These are phyloP conservation scores for Atrichornis clamosus DNA, from an alignment of 2,113 vertebrate species.

Conservation along the genomic window DNA sequence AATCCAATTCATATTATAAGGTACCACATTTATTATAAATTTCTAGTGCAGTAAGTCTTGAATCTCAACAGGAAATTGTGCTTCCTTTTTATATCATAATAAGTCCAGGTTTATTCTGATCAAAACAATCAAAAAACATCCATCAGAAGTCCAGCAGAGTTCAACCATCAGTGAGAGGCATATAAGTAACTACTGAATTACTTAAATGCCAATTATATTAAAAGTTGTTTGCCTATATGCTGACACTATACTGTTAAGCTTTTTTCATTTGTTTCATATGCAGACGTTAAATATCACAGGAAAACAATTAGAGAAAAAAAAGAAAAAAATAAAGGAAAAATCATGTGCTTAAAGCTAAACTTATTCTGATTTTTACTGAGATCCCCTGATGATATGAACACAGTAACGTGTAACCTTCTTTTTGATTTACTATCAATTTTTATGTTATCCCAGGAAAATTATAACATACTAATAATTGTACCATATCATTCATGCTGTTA, in stretches of 20 bases:
- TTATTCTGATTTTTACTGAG: not conserved
- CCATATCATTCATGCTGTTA: not conserved
- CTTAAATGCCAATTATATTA: not conserved
- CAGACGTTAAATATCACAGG: not conserved
- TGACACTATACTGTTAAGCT: not conserved
- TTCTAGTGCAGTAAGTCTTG: not conserved
- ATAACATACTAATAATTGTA: not conserved
- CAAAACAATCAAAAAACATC: not conserved
- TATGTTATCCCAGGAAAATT: not conserved
- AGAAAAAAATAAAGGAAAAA: accelerated
- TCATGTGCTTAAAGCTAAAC: not conserved
- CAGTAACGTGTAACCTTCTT: not conserved
- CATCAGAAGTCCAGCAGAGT: not conserved
- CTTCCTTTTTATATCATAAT: not conserved
- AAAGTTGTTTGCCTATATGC: not conserved
- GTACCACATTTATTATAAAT: not conserved
- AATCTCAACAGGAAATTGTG: not conserved
- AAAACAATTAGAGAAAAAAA: not conserved
- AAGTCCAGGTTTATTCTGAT: not conserved
- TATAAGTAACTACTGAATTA: not conserved
- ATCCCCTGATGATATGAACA: not conserved
- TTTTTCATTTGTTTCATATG: not conserved
- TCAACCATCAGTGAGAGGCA: not conserved
- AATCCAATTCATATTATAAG: not conserved
- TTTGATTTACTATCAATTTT: not conserved